A percentile compares a stretch with the other conserved stretches of the same genome.
phyloP scores from a whole-genome alignment of 2,113 vertebrate species.

The Panurus biarmicus region DNA sequence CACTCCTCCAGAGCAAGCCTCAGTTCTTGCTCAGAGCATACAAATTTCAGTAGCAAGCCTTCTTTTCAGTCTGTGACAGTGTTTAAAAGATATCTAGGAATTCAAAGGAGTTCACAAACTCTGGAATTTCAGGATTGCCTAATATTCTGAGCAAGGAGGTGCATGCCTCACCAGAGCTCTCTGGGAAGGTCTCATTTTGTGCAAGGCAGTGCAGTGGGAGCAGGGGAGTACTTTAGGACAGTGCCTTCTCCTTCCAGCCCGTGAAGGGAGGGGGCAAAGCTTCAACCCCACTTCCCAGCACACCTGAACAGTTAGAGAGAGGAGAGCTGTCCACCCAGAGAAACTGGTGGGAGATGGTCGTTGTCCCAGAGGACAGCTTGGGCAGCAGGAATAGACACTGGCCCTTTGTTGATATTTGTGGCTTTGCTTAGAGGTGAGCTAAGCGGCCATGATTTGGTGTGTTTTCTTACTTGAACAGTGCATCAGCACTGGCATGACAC shows the following conservation, averaged over 20 bases:
- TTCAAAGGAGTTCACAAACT: neutral
- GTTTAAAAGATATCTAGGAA: neutral
- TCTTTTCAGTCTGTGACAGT: neutral
- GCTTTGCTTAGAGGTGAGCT: neutral
- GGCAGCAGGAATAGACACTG: neutral
- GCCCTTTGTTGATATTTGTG: neutral
- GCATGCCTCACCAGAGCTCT: neutral
- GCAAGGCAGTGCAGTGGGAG: neutral
- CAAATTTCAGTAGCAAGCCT: neutral
- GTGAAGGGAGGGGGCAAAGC: neutral
- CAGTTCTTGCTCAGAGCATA: neutral
- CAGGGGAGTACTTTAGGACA: neutral
- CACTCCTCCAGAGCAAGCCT: neutral
- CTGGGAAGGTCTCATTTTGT: neutral
- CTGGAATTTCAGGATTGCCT: neutral
- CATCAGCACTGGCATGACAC: neutral
- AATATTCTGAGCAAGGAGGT: neutral
- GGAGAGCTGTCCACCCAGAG: neutral
- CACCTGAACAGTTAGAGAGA: neutral
- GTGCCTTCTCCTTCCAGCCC: neutral
- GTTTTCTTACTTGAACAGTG: neutral
- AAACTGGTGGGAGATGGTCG: neutral
- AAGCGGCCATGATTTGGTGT: neutral
- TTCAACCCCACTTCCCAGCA: neutral
- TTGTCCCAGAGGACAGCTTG: neutral